Evolutionary conservation across 1,140 invertebrate species (phyloP), one percentile per base, ranked within the genome.

Genomic region (Rhagoletis zephyria): DNA sequence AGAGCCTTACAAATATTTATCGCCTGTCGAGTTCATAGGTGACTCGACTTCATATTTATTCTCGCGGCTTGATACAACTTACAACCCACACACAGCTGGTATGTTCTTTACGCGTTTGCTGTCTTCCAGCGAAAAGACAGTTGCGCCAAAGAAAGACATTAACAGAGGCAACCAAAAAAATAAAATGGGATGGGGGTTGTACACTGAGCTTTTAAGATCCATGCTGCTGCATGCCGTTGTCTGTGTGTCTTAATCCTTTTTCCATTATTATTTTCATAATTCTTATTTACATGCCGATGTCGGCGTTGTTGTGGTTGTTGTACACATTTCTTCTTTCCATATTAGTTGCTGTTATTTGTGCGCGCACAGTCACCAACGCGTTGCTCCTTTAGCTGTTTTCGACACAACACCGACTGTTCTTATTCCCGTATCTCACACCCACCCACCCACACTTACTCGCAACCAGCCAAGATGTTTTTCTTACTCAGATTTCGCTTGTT

Each of bases 181-280:
- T 67, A 0, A 16, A 4, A 16, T 4, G 12, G 56, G 48, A 14
- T 3, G 16, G 74, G n/a, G 45, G 12, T 30, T 74, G 70, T 16
- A 42, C 70, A 6, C 10, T 3, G 45, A 3, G 70, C 70, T 51
- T n/a, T 19, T 74, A 30, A 59, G 51, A 74, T 56, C 65, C 14
- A 56, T 7, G 56, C 48, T 10, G 48, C 6, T 56, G 30, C 14
- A 48, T 45, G 40, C 19, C 40, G 61, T 7, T 86, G 81, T 48
- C 60, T 86, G 67, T 88, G 85, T 86, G 88, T 85, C 91, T 92
- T 92, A 92, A 92, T 92, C 90, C 91, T 92, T 92, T 92, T 92
- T 92, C 91, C 91, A 92, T 92, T 92, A 92, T 92, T 92, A 92
- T 92, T 92, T 92, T 92, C 91, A 92, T 92, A 92, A 92, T 92